Evolutionary conservation across 2,113 vertebrate genomes (phyloP).

Genomic region (Axis porcinus): DNA sequence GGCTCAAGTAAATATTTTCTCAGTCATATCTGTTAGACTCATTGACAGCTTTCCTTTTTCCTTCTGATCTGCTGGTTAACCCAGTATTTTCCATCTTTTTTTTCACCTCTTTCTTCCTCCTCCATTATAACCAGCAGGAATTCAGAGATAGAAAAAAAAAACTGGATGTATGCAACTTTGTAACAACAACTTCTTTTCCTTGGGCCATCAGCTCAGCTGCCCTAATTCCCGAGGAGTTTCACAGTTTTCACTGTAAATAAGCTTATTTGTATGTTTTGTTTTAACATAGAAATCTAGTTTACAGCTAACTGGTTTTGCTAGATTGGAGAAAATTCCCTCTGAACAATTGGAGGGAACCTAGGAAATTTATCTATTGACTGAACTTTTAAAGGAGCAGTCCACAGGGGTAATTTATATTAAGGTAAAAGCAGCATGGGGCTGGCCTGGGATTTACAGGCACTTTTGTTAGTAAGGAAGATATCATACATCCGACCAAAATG

Average conservation of each 20-base stretch:
- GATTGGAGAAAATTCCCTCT: conserved; percentile 45
- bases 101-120: not conserved
- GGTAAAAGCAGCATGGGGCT: conserved; percentile 59
- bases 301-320: conserved; percentile 39
- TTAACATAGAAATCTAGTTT: conserved; percentile 59
- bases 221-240: conserved; percentile 4
- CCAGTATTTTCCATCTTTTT: conserved; percentile 24
- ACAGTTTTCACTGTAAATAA: conserved; percentile 44
- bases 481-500: conserved; percentile 65
- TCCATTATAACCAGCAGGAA: conserved; percentile 10
- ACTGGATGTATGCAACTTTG: not conserved
- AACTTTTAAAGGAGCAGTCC: conserved; percentile 61
- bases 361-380: conserved; percentile 55
- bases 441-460: conserved; percentile 56
- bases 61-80: not conserved
- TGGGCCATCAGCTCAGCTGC: not conserved
- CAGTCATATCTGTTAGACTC: not conserved
- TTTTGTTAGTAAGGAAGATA: conserved; percentile 71
- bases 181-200: not conserved
- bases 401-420: conserved; percentile 65
- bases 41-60: not conserved
- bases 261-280: conserved; percentile 46
- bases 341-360: conserved; percentile 48
- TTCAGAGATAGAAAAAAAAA: conserved; percentile 24
- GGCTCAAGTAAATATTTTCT: not conserved